Percentiles rank a stretch among this genome's conserved stretches.
Conservation (phyloP, 2,113 vertebrate species). For the Microcebus tavaratra region DNA sequence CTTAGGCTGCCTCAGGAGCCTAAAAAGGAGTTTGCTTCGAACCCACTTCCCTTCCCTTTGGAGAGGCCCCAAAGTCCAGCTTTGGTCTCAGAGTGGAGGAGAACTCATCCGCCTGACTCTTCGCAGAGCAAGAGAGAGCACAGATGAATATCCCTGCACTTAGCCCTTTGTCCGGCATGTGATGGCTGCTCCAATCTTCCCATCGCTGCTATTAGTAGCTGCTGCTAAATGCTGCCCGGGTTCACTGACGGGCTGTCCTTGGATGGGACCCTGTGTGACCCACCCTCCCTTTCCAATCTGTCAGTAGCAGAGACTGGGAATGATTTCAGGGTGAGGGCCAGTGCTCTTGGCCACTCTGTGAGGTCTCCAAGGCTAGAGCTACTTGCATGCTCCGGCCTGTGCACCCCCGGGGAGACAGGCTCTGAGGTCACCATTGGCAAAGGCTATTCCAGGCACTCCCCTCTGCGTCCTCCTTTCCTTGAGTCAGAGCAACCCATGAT, state of each 20-base stretch:
- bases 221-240: neutral
- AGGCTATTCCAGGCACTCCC: neutral
- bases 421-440: conserved; percentile 58
- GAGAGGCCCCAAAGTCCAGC: neutral
- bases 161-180: neutral
- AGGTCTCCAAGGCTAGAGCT: neutral
- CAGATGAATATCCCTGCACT: neutral
- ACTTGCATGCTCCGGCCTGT: accelerated
- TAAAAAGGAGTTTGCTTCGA: neutral
- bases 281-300: neutral
- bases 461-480: neutral
- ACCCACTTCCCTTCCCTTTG: neutral
- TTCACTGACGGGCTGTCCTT: neutral
- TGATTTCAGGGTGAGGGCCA: neutral
- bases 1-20: neutral
- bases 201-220: neutral
- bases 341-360: neutral
- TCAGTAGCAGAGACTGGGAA: neutral
- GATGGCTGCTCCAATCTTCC: accelerated
- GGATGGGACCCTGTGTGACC: neutral
- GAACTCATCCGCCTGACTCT: neutral
- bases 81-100: neutral
- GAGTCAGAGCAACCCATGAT: conserved; percentile 23
- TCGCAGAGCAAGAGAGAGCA: neutral
- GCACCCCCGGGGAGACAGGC: neutral